These are phyloP conservation scores for Ciconia stormi DNA, from an alignment of 2,113 vertebrate genomes.

Conservation along the genomic window DNA sequence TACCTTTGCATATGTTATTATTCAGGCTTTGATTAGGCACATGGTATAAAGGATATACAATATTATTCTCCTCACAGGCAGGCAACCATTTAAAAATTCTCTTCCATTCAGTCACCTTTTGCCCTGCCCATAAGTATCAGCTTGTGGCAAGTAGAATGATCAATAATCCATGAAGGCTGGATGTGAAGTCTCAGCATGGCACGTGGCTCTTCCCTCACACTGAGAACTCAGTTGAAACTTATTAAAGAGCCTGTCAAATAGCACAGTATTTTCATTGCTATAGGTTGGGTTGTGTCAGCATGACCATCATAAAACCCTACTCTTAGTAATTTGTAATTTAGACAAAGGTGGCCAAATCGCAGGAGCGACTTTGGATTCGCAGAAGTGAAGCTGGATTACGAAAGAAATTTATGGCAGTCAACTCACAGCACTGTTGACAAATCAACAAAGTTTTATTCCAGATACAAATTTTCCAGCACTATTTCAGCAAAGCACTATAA, in stretches of 20 bases:
- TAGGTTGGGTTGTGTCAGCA: background rate
- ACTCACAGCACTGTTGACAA: background rate
- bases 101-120: background rate
- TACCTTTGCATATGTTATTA: background rate
- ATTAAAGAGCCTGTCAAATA: background rate
- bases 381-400: background rate
- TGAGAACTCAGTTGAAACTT: background rate
- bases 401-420: background rate
- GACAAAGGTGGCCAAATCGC: background rate
- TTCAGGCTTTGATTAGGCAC: conserved; percentile 1
- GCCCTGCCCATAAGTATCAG: background rate
- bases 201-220: background rate
- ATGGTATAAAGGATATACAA: background rate
- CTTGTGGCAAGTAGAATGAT: background rate
- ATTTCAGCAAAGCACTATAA: background rate
- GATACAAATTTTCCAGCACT: background rate
- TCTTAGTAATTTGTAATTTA: background rate
- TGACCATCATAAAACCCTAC: background rate
- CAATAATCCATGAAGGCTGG: background rate
- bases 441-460: background rate
- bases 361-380: background rate
- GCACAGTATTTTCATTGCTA: background rate
- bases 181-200: background rate
- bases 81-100: background rate
- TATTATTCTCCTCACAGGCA: background rate